Evolutionary conservation across 2,113 vertebrate genomes (phyloP).

Genomic region (Buteo buteo): DNA sequence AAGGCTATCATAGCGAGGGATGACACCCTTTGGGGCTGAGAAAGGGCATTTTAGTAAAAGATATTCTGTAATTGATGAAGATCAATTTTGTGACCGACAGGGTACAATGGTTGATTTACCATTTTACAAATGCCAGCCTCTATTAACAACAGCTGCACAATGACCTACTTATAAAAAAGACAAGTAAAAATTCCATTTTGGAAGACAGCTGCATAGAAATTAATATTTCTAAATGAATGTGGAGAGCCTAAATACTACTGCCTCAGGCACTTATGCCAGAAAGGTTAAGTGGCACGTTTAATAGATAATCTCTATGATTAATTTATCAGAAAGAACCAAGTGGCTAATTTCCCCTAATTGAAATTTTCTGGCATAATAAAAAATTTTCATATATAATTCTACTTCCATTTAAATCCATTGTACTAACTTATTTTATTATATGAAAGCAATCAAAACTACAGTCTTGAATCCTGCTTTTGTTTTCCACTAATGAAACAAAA

Average conservation of each 20-base stretch:
- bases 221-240: constrained; percentile 47
- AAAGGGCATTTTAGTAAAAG: background rate
- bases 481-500: background rate
- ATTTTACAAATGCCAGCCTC: constrained; percentile 38
- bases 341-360: constrained; percentile 46
- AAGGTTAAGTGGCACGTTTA: constrained; percentile 54
- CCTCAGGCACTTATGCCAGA: constrained; percentile 26
- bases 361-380: constrained; percentile 24
- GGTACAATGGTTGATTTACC: background rate
- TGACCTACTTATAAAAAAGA: constrained; percentile 45
- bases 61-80: background rate
- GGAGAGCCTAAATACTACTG: constrained; percentile 34
- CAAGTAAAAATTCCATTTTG: constrained; percentile 39
- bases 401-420: constrained; percentile 11
- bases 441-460: constrained; percentile 1
- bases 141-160: constrained; percentile 48
- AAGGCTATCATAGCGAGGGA: background rate
- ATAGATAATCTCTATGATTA: constrained; percentile 59
- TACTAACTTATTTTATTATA: background rate
- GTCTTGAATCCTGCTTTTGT: background rate
- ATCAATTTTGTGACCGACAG: background rate
- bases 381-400: constrained; percentile 28
- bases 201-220: constrained; percentile 57
- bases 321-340: constrained; percentile 53
- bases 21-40: background rate